A percentile compares a stretch with the other conserved stretches of the same genome.
Evolutionary conservation across 2,797 vertebrate species (phyloP).

Genomic region (Oreochromis grahami): DNA sequence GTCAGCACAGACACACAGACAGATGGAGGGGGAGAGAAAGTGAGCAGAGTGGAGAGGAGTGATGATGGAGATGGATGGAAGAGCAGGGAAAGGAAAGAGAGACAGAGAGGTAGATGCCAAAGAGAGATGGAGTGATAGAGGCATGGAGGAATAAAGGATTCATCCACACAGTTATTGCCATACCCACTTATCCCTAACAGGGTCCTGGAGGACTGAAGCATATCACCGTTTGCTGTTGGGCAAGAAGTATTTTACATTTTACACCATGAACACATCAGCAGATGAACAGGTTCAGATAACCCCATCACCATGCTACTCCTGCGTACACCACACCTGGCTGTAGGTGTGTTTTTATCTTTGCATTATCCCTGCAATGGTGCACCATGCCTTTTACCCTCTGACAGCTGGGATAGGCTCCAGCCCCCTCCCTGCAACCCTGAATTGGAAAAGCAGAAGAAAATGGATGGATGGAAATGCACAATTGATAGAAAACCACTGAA

Average conservation of each 20-base stretch:
- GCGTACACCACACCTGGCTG: neutral
- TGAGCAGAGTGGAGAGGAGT: neutral
- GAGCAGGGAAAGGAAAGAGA: neutral
- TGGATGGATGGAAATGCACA: neutral
- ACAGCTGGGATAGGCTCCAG: neutral
- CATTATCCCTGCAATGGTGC: neutral
- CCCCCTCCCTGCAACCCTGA: neutral
- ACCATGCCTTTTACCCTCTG: neutral
- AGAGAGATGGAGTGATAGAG: neutral
- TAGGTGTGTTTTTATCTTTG: neutral
- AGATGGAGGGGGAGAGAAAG: neutral
- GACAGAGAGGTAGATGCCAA: neutral
- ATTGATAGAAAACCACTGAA: neutral
- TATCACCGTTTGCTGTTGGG: neutral
- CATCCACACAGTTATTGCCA: neutral
- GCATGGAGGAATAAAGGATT: neutral
- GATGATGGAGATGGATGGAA: neutral
- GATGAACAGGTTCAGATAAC: neutral
- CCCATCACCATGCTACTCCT: neutral
- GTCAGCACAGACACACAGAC: conserved; percentile 52
- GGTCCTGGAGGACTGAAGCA: neutral
- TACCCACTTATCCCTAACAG: neutral
- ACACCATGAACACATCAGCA: neutral
- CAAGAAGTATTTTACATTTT: neutral
- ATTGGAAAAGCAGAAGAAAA: neutral